Conservation (phyloP, 2,797 vertebrate species). For the Amblyopsis hoosieri region DNA sequence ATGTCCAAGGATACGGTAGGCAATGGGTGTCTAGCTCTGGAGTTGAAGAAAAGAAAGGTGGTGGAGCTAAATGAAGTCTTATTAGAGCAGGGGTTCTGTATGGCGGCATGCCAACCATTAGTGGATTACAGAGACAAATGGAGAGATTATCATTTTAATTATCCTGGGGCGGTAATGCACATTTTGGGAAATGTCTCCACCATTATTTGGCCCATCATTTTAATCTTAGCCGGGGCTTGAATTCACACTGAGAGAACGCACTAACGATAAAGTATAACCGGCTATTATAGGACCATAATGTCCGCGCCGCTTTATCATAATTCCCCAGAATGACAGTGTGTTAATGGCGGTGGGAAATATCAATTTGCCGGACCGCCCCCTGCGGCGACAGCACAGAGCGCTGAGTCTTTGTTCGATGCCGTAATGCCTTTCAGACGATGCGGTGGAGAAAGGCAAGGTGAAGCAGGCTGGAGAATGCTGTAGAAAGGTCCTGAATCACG, state of each 20-base stretch:
- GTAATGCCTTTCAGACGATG: constrained; percentile 80
- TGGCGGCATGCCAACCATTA: constrained; percentile 39
- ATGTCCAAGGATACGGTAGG: neutral
- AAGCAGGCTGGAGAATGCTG: constrained; percentile 94
- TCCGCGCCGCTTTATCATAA: constrained; percentile 52
- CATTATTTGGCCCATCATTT: constrained; percentile 60
- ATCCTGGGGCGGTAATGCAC: constrained; percentile 31
- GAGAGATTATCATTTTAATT: constrained; percentile 61
- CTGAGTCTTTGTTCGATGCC: constrained; percentile 30
- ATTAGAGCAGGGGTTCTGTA: constrained; percentile 11
- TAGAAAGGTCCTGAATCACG: constrained; percentile 91
- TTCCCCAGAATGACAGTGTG: constrained; percentile 44
- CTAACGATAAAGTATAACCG: constrained; percentile 61
- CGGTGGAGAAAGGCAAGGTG: constrained; percentile 89
- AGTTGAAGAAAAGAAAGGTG: neutral
- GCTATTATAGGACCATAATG: constrained; percentile 61
- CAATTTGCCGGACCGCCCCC: constrained; percentile 40
- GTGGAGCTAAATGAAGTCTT: constrained; percentile 14
- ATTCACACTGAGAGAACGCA: constrained; percentile 42
- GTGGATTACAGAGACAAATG: constrained; percentile 61
- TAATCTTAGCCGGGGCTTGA: constrained; percentile 37
- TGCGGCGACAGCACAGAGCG: constrained; percentile 18
- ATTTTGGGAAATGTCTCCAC: constrained; percentile 52
- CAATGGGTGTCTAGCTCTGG: neutral
- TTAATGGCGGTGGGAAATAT: constrained; percentile 52